Evolutionary conservation across 2,113 vertebrate genomes (phyloP), one percentile per base, ranked within the genome.

Genomic region (Symphodus melops): DNA sequence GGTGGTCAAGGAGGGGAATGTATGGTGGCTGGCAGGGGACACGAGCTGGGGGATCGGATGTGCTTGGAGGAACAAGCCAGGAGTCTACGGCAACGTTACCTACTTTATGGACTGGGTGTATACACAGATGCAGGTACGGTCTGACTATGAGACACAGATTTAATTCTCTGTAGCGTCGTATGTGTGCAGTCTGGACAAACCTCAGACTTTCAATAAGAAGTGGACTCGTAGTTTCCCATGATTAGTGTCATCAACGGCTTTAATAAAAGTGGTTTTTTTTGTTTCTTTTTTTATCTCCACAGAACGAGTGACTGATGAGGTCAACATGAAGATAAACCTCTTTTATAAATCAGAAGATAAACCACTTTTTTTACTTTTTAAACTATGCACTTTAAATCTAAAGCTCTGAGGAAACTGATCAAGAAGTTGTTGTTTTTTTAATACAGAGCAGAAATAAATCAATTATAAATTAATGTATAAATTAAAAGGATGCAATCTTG

Each of bases 11-110:
- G 82, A 94, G 51, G 89, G 75, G 58, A 61, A 66, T 0, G 0
- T 94, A 66, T 99, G 97, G 97, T 98, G 97, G 96, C 85, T 99
- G 86, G 91, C 94, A 3, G 97, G 97, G 54, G 95, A 95, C 72
- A 98, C 96, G 0, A 99, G 97, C 89, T 99, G 95, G 96, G 97
- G 97, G 21, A 80, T 88, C 0, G 96, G 95, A 57, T 99, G 97
- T 75, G 97, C 95, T 59, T 51, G 54, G 49, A 81, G 6, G 5
- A 92, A 94, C 60, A 95, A 86, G 23, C 97, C 97, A 0, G 97
- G 97, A 8, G 95, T 98, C 9, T 99, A 99, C 0, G 95, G 94
- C 11, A 97, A 97, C 0, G 81, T 98, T 41, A 92, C 95, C 1
- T 68, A 91, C 56, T 96, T 97, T 60, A 79, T 90, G 14, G 86